Percentiles rank a stretch among this genome's conserved stretches.
Conservation (phyloP, 2,113 vertebrate species). For the Gambusia affinis region DNA sequence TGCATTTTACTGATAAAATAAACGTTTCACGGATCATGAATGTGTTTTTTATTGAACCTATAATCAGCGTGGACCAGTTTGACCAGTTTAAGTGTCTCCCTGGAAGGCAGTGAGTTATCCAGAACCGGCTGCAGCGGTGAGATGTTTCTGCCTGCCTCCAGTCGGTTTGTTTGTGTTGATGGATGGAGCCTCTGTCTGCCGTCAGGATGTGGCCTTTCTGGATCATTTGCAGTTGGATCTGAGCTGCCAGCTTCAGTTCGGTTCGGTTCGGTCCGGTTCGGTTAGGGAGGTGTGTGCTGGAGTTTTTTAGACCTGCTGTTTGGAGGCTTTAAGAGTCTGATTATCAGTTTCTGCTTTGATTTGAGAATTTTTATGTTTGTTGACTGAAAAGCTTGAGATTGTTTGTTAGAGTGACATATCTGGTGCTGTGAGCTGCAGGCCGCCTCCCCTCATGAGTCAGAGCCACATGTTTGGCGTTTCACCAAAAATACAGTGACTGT, state of each 20-base stretch:
- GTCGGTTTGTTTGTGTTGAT: too few relatives aligned
- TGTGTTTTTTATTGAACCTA: not conserved
- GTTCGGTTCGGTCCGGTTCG: too few relatives aligned
- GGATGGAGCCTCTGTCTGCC: too few relatives aligned
- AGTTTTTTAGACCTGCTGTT: not conserved
- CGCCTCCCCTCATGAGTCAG: conserved; percentile 52
- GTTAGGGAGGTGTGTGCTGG: too few relatives aligned
- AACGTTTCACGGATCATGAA: not conserved
- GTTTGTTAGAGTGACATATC: not conserved
- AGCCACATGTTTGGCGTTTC: conserved; percentile 5
- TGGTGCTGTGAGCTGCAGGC: conserved; percentile 8
- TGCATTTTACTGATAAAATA: not conserved
- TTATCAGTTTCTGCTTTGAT: not conserved
- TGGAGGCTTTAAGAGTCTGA: not conserved
- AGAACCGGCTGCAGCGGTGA: too few relatives aligned
- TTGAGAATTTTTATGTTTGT: not conserved
- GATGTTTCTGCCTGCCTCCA: too few relatives aligned
- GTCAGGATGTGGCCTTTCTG: too few relatives aligned
- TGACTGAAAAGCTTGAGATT: not conserved
- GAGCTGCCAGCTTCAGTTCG: too few relatives aligned
- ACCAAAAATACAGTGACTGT: conserved; percentile 1
- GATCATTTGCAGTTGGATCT: too few relatives aligned
- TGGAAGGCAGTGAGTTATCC: too few relatives aligned
- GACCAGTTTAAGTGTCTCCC: not conserved
- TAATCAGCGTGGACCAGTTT: not conserved